Conservation (phyloP, 2,113 vertebrate species). For the Aldabrachelys gigantea region DNA sequence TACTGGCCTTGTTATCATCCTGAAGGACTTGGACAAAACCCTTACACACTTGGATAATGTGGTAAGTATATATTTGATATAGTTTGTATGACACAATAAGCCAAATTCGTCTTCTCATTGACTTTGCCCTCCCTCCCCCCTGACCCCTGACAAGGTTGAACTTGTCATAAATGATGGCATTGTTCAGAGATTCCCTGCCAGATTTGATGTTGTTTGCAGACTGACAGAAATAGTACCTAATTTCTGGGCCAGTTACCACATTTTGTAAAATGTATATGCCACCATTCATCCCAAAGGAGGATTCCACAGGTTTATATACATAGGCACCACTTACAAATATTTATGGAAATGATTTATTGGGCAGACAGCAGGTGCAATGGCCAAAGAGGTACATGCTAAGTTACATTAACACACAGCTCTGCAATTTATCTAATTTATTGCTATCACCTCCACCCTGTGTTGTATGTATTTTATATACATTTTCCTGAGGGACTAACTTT, state of each 20-base stretch:
- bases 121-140: neutral
- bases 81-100: neutral
- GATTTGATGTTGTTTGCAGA: neutral
- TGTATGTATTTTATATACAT: neutral
- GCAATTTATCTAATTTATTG: neutral
- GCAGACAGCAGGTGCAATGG: neutral
- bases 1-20: neutral
- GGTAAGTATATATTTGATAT: neutral
- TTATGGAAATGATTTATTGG: neutral
- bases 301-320: accelerated
- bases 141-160: neutral
- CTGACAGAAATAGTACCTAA: neutral
- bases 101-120: neutral
- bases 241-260: neutral
- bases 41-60: neutral
- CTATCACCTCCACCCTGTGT: neutral
- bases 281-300: neutral
- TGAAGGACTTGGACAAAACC: neutral
- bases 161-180: neutral
- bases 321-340: neutral
- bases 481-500: neutral
- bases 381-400: neutral
- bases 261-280: neutral
- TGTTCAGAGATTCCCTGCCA: neutral
- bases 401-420: neutral